Conservation (phyloP, 2,888 invertebrate genomes). For the Drosophila barbarae region DNA sequence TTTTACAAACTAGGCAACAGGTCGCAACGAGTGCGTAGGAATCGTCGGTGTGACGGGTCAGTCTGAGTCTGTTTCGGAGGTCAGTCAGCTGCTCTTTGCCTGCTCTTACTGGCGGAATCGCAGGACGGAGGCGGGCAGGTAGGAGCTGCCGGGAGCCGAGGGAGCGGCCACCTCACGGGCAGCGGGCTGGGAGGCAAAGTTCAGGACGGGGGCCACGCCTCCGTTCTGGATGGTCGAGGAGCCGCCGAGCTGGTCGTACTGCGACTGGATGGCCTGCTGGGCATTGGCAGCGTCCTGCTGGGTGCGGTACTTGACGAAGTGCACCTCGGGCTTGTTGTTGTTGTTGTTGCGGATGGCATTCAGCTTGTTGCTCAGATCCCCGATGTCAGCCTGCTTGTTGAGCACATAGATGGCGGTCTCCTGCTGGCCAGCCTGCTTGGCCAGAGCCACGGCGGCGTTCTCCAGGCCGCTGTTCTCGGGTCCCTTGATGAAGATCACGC, state of each 20-base stretch:
- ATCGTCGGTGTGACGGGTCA: constrained; percentile 43
- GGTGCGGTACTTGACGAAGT: constrained; percentile 78
- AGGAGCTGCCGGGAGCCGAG: constrained; percentile 52
- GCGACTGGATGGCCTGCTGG: constrained; percentile 72
- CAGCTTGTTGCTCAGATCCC: constrained; percentile 67
- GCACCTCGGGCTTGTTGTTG: constrained; percentile 74
- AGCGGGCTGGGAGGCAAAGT: constrained; percentile 67
- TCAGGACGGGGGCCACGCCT: constrained; percentile 73
- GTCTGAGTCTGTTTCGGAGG: constrained; percentile 24
- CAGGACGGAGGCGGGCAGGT: constrained; percentile 66
- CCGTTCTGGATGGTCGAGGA: constrained; percentile 60
- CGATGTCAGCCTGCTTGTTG: constrained; percentile 74
- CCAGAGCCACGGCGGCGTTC: constrained; percentile 69
- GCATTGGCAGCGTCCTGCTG: constrained; percentile 75
- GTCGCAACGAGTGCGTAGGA: constrained; percentile 48
- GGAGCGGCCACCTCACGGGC: constrained; percentile 38
- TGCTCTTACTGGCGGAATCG: constrained; percentile 56
- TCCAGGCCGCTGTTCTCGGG: constrained; percentile 75
- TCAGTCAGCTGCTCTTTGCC: constrained; percentile 7
- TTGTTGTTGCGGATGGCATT: constrained; percentile 62
- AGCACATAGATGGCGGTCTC: constrained; percentile 76
- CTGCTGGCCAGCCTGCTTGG: constrained; percentile 70
- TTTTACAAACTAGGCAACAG: constrained; percentile 41
- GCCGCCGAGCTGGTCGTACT: constrained; percentile 74
- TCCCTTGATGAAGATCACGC: constrained; percentile 78